Conservation (phyloP, 2,888 invertebrate species). For the Parapristionchus giblindavisi region DNA sequence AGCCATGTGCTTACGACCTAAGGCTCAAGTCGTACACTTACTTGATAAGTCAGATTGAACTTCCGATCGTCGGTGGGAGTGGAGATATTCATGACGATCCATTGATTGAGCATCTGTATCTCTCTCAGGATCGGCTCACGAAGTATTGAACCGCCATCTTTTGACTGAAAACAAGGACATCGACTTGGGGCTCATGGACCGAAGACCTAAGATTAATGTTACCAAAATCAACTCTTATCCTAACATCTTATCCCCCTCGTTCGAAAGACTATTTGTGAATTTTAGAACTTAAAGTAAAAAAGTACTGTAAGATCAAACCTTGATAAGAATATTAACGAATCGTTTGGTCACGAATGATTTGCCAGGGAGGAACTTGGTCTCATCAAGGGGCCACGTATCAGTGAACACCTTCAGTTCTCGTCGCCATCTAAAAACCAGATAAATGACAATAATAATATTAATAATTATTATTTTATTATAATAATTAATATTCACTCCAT, state of each 20-base stretch:
- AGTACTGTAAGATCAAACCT: conserved; percentile 10
- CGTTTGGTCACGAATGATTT: conserved; percentile 68
- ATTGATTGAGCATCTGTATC: conserved; percentile 62
- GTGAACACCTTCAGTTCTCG: conserved; percentile 63
- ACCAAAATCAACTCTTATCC: no score
- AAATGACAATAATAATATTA: background rate
- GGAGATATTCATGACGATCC: conserved; percentile 63
- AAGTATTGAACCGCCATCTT: conserved; percentile 64
- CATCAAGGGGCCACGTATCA: conserved; percentile 66
- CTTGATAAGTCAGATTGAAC: conserved; percentile 67
- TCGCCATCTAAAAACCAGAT: conserved; percentile 57
- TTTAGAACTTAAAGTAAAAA: background rate
- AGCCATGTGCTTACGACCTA: background rate
- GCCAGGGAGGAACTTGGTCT: conserved; percentile 68
- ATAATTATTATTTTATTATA: background rate
- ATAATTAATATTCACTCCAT: background rate
- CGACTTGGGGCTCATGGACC: background rate
- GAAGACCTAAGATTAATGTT: background rate
- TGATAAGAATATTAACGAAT: conserved; percentile 64
- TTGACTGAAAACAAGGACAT: conserved; percentile 41
- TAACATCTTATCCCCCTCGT: background rate
- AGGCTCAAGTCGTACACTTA: conserved; percentile 21
- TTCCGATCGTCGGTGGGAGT: conserved; percentile 60
- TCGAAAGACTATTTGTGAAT: background rate
- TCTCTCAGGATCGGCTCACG: conserved; percentile 62